Conservation (phyloP, 2,113 vertebrate genomes). For the Rafetus swinhoei region DNA sequence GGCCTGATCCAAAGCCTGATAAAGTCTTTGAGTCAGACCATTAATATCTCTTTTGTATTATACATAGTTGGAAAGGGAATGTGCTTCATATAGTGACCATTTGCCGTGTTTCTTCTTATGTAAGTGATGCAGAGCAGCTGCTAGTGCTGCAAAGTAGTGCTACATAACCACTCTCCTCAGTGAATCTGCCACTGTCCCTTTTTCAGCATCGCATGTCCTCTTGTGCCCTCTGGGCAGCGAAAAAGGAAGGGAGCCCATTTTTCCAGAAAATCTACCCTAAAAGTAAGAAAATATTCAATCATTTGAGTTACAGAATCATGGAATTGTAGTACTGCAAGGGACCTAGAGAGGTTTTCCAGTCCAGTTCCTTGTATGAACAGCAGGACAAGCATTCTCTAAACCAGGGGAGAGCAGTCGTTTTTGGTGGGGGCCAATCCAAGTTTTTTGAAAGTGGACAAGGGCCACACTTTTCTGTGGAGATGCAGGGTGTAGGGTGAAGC, state of each 20-base stretch:
- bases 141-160: rapidly evolving
- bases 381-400: too few species aligned
- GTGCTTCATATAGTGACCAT: not conserved
- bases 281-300: not conserved
- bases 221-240: rapidly evolving
- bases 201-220: not conserved
- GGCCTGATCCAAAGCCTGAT: not conserved
- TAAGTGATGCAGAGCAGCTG: not conserved
- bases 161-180: not conserved
- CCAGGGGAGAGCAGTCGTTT: too few species aligned
- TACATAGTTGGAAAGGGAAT: not conserved
- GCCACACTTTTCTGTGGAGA: too few species aligned
- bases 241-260: not conserved
- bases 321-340: too few species aligned
- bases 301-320: not conserved
- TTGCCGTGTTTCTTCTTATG: not conserved
- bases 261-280: not conserved
- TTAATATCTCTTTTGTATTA: not conserved
- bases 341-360: too few species aligned
- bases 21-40: not conserved
- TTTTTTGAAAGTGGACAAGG: too few species aligned
- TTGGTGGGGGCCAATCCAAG: too few species aligned
- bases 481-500: too few species aligned
- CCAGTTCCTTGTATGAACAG: too few species aligned
- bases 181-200: not conserved